These are phyloP conservation scores for Parazoanthus atlanticus DNA, from an alignment of 92 coral and sea anemone species.

Conservation along the genomic window DNA sequence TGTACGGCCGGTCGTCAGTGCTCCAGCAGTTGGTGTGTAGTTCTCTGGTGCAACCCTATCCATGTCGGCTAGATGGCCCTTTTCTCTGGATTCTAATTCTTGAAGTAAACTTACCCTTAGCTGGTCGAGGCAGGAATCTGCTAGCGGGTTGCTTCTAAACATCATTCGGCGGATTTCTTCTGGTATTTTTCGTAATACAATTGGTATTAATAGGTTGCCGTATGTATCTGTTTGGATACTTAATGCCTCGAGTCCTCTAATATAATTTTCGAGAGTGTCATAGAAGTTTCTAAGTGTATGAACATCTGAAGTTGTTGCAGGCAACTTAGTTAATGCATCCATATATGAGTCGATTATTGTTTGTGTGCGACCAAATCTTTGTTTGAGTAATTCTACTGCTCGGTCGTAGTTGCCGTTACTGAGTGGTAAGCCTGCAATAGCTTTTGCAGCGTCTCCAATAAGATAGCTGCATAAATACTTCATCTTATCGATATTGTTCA, in stretches of 20 bases:
- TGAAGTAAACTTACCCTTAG: slow-evolving; percentile 21
- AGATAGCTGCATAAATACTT: no score
- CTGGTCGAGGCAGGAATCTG: no score
- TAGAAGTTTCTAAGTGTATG: slow-evolving; percentile 2
- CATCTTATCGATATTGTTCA: background rate
- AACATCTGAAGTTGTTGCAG: slow-evolving; percentile 8
- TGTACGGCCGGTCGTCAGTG: background rate
- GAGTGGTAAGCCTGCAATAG: slow-evolving; percentile 12
- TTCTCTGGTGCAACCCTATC: background rate
- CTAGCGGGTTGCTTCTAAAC: no score
- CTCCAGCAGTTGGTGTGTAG: background rate
- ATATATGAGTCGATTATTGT: slow-evolving; percentile 16
- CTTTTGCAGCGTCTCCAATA: background rate
- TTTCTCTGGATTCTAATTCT: slow-evolving; percentile 19
- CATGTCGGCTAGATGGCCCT: slow-evolving; percentile 12
- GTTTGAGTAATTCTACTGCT: slow-evolving; percentile 18
- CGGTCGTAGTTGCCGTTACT: slow-evolving; percentile 15
- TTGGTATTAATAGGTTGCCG: slow-evolving; percentile 13
- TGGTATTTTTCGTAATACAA: slow-evolving; percentile 14
- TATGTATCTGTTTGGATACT: slow-evolving; percentile 12
- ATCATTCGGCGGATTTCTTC: slow-evolving; percentile 18
- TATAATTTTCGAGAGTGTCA: slow-evolving; percentile 17
- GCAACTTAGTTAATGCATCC: background rate
- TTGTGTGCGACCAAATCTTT: slow-evolving; percentile 23
- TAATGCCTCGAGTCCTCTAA: slow-evolving; percentile 28